Conservation (phyloP, 2,113 vertebrate species). For the Salminus brasiliensis region DNA sequence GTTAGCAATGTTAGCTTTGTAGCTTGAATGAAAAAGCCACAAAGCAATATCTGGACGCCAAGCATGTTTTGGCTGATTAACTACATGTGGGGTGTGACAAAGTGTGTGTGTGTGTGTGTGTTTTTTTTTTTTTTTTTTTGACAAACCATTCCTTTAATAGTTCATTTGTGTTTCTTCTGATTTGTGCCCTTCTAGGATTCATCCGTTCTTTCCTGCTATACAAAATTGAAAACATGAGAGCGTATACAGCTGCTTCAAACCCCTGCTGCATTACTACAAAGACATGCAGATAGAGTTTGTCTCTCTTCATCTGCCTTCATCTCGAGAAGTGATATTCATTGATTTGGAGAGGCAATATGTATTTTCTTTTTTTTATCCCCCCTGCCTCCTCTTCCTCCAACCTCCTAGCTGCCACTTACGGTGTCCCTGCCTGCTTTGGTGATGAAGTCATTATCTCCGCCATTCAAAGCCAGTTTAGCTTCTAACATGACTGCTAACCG, state of each 20-base stretch:
- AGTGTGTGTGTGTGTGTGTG: too few species aligned
- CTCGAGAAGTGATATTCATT: slow-evolving; percentile 29
- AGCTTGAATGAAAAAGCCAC: too few species aligned
- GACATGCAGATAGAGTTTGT: not conserved
- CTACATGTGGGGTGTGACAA: too few species aligned
- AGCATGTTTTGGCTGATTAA: too few species aligned
- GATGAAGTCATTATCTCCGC: slow-evolving; percentile 69
- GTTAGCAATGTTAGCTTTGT: too few species aligned
- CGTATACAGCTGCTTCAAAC: not conserved
- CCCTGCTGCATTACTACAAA: not conserved
- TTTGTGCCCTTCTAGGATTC: not conserved
- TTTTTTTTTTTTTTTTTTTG: too few species aligned
- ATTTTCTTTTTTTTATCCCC: slow-evolving; percentile 24
- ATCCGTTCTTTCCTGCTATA: not conserved
- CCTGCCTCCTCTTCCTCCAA: slow-evolving; percentile 29
- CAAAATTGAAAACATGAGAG: not conserved
- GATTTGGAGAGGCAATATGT: slow-evolving; percentile 36
- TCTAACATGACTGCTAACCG: slow-evolving; percentile 50
- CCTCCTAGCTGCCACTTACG: slow-evolving; percentile 58
- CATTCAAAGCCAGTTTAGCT: slow-evolving; percentile 65
- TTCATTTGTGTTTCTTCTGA: not conserved
- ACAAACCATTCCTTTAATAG: not conserved
- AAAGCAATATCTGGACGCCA: too few species aligned
- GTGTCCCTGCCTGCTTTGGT: slow-evolving; percentile 53
- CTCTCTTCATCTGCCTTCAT: not conserved